Base-by-base conservation (phyloP, 2,888 invertebrate genomes). In the Suillia variegata region DNA sequence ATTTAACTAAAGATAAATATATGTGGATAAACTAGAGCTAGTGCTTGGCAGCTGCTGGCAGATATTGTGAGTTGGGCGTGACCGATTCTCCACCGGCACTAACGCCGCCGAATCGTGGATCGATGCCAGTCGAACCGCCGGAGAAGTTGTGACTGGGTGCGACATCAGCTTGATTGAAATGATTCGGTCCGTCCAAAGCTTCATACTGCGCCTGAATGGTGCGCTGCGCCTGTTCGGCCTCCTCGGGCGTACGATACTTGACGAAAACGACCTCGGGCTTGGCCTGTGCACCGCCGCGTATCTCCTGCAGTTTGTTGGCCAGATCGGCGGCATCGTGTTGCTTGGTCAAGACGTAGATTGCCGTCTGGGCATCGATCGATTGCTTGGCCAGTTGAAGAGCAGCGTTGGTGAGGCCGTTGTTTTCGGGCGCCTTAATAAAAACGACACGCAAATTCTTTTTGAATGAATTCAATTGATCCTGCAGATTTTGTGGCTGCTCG, bases 261-360 rank as follows among this genome's bases (percentile, higher is more conserved):
- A 75, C 62, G 52, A 77, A 77, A 26, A 67, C 61, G 6, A 75
- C 75, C 47, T 75, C 76, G 22, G 75, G 75, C 52, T 73, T 73
- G 51, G 59, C 56, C 13, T 66, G 61, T 17, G 57, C 55, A 24
- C 57, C 42, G 1, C 20, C 45, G 4, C 57, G 60, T n/a, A 62
- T 18, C 5, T 65, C 18, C 38, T 69, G 59, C 0, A 70, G 24
- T 60, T 70, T 66, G 1, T 62, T 48, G 38, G 67, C 65, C 45
- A 73, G 57, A 6, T 67, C 66, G 5, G 61, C 53, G 49, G 64
- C 60, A 53, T 66, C 68, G 10, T 70, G 63, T 53, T 73, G 69
- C 54, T 71, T 70, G 54, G 63, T 69, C 2, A 73, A 62, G 15
- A 73, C 69, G 53, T 73, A 73, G 48, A 73, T 69, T 24, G 64